These are phyloP conservation scores for Seriola rivoliana DNA, from an alignment of 2,113 vertebrate genomes.

Conservation along the genomic window DNA sequence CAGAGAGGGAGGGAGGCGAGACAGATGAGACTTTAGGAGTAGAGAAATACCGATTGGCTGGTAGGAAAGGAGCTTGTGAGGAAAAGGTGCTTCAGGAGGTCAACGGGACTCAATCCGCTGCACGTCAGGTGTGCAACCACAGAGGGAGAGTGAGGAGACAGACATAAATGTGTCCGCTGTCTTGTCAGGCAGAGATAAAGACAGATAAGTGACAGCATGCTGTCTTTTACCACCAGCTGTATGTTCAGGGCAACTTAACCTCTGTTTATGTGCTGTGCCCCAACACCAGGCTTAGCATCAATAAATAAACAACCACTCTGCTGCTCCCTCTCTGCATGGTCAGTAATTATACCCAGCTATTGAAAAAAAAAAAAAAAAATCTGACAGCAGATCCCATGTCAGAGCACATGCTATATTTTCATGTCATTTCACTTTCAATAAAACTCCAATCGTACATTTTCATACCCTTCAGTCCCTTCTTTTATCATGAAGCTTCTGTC, in stretches of 20 bases:
- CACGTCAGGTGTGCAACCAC: conserved; percentile 41
- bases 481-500: too few relatives aligned
- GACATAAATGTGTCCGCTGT: conserved; percentile 25
- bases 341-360: conserved; percentile 77
- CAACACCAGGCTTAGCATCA: conserved; percentile 68
- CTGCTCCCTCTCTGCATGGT: conserved; percentile 40
- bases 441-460: neutral
- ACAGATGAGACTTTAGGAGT: conserved; percentile 22
- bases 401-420: conserved; percentile 1
- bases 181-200: conserved; percentile 10
- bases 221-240: conserved; percentile 29
- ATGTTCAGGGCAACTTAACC: conserved; percentile 67
- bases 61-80: conserved; percentile 17
- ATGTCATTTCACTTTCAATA: conserved; percentile 58
- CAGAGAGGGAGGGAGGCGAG: conserved; percentile 34
- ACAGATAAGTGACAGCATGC: conserved; percentile 4
- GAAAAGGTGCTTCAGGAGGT: conserved; percentile 41
- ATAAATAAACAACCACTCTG: conserved; percentile 76
- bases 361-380: conserved; percentile 44
- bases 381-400: conserved; percentile 53
- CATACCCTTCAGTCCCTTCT: neutral
- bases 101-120: conserved; percentile 72
- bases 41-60: conserved; percentile 24
- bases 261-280: conserved; percentile 53
- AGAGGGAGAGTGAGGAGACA: conserved; percentile 29